Conservation (phyloP, 2,888 invertebrate genomes). For the Antheraea yamamai region DNA sequence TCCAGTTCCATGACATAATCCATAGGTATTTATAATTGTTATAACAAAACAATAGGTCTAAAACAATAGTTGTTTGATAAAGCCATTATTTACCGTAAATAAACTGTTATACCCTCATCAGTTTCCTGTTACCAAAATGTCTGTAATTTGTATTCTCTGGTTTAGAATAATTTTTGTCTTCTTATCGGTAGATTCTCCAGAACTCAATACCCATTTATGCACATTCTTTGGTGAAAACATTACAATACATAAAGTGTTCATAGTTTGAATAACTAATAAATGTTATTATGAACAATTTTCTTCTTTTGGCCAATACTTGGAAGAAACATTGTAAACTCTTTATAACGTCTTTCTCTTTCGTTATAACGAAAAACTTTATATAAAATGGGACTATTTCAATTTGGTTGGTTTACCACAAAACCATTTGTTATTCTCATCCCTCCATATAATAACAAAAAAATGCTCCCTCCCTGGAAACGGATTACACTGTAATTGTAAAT, state of each 20-base stretch:
- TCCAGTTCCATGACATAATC: neutral
- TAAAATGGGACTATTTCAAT: too few species aligned
- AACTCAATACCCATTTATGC: neutral
- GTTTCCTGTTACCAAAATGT: neutral
- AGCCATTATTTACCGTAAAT: neutral
- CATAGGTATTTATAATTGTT: neutral
- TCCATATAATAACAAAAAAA: too few species aligned
- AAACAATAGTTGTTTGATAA: neutral
- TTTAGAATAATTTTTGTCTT: neutral
- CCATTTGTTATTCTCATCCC: too few species aligned
- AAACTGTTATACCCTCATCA: neutral
- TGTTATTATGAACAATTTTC: neutral
- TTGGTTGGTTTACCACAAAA: too few species aligned
- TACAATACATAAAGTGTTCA: neutral
- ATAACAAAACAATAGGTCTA: neutral
- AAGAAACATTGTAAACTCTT: neutral
- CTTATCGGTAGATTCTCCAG: neutral
- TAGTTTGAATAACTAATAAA: neutral
- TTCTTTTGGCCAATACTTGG: neutral
- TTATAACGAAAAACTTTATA: too few species aligned
- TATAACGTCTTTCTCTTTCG: too few species aligned
- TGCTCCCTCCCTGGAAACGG: too few species aligned
- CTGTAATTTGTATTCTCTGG: neutral
- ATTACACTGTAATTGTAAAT: neutral
- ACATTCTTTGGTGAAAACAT: neutral